These are phyloP conservation scores for Psittacula cyanocephala DNA, from an alignment of 2,113 vertebrate species.

Conservation along the genomic window DNA sequence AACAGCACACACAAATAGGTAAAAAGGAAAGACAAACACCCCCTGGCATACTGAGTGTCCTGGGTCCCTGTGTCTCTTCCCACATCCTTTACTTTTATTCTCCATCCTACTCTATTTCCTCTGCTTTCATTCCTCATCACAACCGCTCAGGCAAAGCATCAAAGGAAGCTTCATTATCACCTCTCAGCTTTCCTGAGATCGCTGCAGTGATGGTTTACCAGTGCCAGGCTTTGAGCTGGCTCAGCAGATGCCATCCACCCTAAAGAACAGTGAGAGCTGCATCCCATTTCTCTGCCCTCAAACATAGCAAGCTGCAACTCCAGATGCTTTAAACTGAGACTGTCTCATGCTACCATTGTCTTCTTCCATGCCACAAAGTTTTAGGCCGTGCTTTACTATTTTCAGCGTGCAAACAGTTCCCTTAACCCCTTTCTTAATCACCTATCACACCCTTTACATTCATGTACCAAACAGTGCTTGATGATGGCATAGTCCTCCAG, in stretches of 20 bases:
- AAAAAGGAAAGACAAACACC: not conserved
- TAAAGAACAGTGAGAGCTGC: not conserved
- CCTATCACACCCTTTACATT: rapidly evolving
- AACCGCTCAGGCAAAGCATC: not conserved
- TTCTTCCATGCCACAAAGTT: not conserved
- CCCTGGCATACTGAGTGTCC: not conserved
- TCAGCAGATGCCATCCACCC: not conserved
- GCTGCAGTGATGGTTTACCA: not conserved
- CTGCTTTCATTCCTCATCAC: not conserved
- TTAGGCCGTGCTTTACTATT: not conserved
- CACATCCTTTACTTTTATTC: not conserved
- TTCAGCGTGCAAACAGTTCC: not conserved
- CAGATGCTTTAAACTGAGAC: not conserved
- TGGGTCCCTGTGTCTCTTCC: not conserved
- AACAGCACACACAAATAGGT: not conserved
- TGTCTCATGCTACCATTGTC: not conserved
- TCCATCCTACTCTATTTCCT: not conserved
- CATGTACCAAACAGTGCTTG: not conserved
- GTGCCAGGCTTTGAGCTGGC: not conserved
- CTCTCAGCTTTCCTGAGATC: not conserved
- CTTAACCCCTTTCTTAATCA: not conserved
- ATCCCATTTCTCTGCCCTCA: not conserved
- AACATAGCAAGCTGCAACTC: not conserved
- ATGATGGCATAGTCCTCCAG: not conserved
- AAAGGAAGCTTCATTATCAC: constrained; percentile 1